Conservation (phyloP, 2,113 vertebrate genomes). For the Ahaetulla prasina region DNA sequence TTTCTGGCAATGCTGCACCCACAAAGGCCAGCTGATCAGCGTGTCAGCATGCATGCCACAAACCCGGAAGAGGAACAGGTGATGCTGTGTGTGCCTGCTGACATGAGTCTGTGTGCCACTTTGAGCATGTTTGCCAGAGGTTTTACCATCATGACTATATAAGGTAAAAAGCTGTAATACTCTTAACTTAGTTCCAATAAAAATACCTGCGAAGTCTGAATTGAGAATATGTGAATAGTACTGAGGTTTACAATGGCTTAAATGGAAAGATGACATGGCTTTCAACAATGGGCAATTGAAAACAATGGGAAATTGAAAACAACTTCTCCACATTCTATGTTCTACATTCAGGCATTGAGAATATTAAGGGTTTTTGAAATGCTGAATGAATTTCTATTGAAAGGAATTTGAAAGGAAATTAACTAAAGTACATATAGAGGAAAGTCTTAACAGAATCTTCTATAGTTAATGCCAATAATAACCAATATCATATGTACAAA, state of each 20-base stretch:
- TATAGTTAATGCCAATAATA: background rate
- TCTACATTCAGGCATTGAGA: no score
- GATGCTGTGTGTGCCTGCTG: no score
- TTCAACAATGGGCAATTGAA: background rate
- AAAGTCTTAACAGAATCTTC: background rate
- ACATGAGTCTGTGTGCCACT: no score
- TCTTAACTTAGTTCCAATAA: slow-evolving; percentile 1
- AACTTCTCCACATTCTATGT: background rate
- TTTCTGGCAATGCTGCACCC: no score
- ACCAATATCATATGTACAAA: background rate
- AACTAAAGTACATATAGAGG: background rate
- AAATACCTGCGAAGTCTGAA: background rate
- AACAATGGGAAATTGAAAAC: background rate
- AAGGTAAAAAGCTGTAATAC: background rate
- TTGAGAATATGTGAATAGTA: background rate
- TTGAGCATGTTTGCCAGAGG: no score
- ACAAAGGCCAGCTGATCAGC: no score
- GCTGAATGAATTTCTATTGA: background rate
- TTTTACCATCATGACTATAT: background rate
- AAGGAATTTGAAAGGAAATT: background rate
- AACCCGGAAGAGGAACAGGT: no score
- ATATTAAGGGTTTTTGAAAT: background rate
- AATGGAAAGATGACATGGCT: background rate
- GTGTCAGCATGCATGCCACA: no score
- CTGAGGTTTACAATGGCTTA: background rate